Evolutionary conservation across 37 sponge, comb jelly and placozoan species (phyloP), one percentile per base, ranked within the genome.

Genomic region (Beroe forskalii): DNA sequence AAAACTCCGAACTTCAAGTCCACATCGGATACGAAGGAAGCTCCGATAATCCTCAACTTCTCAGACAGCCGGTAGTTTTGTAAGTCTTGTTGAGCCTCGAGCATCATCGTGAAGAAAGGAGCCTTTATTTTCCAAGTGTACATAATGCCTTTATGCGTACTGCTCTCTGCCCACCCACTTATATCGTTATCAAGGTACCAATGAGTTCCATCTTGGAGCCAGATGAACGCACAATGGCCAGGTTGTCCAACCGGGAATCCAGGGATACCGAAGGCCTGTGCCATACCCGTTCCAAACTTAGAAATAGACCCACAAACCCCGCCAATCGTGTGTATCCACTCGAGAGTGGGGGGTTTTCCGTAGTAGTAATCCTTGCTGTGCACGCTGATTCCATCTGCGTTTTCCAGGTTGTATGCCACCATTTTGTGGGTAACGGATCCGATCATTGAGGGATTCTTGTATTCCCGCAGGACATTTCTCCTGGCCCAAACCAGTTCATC

Each of bases 291-390:
- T 64, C 66, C 66, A 22, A 64, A 64, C 25, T 64, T 64, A 6
- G 66, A 64, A 22, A 64, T 64, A 23, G 66, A 8, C 3, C 66
- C 66, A 64, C 66, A 64, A 3, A 64, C 66, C 4, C 66, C 66
- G 17, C 66, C 66, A n/a, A 64, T 64, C 4, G 66, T 64, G 66
- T 64, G 66, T 23, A 64, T 64, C 66, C 66, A 64, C 17, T 64
- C 66, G 4, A 64, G 31, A 28, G 66, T 64, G 24, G 17, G 20
- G 4, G 66, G 66, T 27, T 64, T 64, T 8, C 31, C 25, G 31
- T 64, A 64, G 17, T 64, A 64, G 31, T 64, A 64, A 22, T 27
- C 66, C 4, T 8, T 4, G 31, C 4, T 8, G 31, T 64, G 66
- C 25, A 64, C 66, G 17, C 66, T 64, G 25, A 64, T 23, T 8